Base-by-base conservation (phyloP, 2,888 invertebrate species). In the Noctua comes region DNA sequence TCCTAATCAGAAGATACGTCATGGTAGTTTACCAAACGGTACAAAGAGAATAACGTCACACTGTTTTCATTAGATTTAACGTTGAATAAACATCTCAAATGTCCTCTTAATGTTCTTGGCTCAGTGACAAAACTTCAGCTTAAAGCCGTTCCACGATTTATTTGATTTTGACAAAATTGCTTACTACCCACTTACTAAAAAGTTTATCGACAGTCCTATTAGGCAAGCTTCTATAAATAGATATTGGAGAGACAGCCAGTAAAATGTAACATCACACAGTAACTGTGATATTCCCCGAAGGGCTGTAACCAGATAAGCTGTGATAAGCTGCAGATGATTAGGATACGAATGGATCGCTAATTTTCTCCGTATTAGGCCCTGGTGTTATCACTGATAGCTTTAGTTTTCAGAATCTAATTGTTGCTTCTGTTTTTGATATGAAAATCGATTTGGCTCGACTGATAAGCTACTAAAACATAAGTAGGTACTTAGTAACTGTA, bases 281-380 rank as follows among this genome's bases (percentile, higher is more conserved):
- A 81, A 83, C 77, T 77, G 73, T 66, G 51, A 68, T 83, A 71
- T 77, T 82, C 46, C 13, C 21, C 54, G 68, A 73, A 59, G 21
- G 27, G 36, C 24, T 68, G 21, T 73, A 76, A 85, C 78, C 66
- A 75, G 64, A 73, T 74, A 76, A 75, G 73, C 59, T 71, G 51
- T 59, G 69, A 68, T 82, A 80, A 82, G 66, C 59, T 59, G 18
- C 51, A 27, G 27, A 54, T 81, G 75, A 82, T 80, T 62, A 77
- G 51, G 13, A 57, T 27, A 51, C 8, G n/a, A 69, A 59, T 57
- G 31, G 18, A 51, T 82, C 82, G 57, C 57, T 18, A 68, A 77
- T 77, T 62, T 81, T 57, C 68, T 48, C 21, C 11, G 46, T 71
- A 77, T 54, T 59, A 81, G 31, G 51, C 27, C 40, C 16, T 73